Evolutionary conservation across 2,888 invertebrate genomes (phyloP), one percentile per base, ranked within the genome.

Genomic region (Ethmia dodecea): DNA sequence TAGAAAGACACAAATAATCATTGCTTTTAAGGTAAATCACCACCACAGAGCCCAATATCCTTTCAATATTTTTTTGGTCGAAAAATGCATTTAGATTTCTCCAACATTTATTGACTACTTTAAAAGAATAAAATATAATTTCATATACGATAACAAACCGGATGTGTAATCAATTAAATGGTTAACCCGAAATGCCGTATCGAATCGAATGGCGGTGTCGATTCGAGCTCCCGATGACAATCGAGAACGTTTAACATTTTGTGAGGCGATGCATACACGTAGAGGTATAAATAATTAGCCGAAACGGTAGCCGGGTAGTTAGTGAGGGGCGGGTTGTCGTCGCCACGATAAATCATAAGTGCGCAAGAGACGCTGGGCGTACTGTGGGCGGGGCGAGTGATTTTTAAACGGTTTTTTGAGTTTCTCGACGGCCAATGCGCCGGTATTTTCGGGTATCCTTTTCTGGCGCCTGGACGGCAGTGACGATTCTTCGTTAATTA

Each of bases 391-490:
- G 81, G 58, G 84, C 84, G 71, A 83, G 64, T 76, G 73, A 80
- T 74, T 83, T 83, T 83, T 83, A 83, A 84, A 83, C 79, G 74
- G 79, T 84, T 84, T 84, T 84, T 84, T 83, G 79, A 80, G 77
- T 72, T 69, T 66, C 61, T 57, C 61, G 49, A 59, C 70, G 71
- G 68, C 84, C 84, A 83, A 83, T 80, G 76, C 75, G 67, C 69
- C 71, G 62, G 68, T 69, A 68, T 55, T 72, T 72, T 74, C 71
- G 69, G 64, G 58, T 71, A 62, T 76, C 80, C 81, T 77, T 81
- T 77, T 80, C 77, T 70, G 78, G 76, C 67, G 70, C 70, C 66
- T 59, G 49, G 63, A 56, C 66, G 70, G n/a, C n/a, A 69, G 74
- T 68, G 78, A 78, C 74, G 76, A 69, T 79, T 83, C 83, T 81